phyloP scores from a whole-genome alignment of 2,113 vertebrate species.

The Eira barbara region DNA sequence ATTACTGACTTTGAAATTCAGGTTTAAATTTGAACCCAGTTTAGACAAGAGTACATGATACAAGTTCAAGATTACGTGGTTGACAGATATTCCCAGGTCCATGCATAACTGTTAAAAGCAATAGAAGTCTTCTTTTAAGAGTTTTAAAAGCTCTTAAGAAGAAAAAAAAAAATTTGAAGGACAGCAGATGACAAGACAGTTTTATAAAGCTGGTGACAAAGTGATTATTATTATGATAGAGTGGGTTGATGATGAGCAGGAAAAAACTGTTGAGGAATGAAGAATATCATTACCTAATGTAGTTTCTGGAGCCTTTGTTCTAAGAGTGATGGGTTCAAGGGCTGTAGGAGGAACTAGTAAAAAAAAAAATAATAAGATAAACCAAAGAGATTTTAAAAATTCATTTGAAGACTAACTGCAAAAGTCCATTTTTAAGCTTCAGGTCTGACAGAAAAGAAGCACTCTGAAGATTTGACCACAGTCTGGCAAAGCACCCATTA shows the following conservation, averaged over 20 bases:
- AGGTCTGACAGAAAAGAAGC: not conserved
- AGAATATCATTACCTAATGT: constrained; percentile 73
- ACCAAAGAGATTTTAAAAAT: constrained; percentile 34
- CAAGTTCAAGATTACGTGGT: not conserved
- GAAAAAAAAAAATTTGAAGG: not conserved
- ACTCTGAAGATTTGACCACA: not conserved
- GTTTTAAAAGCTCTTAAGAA: not conserved
- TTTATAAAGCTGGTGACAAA: not conserved
- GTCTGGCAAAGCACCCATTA: not conserved
- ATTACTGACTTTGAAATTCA: not conserved
- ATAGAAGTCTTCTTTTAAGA: not conserved
- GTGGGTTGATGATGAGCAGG: not conserved
- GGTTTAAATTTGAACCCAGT: not conserved
- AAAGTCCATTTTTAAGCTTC: not conserved
- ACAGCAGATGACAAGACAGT: not conserved
- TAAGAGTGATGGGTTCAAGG: constrained; percentile 69
- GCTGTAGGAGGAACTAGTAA: constrained; percentile 54
- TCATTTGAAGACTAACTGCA: constrained; percentile 18
- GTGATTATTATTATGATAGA: not conserved
- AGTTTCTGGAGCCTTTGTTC: constrained; percentile 73
- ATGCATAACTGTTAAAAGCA: constrained; percentile 20
- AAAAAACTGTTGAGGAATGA: not conserved
- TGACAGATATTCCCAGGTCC: not conserved
- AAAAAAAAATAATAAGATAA: constrained; percentile 53
- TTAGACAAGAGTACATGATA: constrained; percentile 24